Conservation (phyloP, 1,140 invertebrate genomes). For the Aricia agestis region DNA sequence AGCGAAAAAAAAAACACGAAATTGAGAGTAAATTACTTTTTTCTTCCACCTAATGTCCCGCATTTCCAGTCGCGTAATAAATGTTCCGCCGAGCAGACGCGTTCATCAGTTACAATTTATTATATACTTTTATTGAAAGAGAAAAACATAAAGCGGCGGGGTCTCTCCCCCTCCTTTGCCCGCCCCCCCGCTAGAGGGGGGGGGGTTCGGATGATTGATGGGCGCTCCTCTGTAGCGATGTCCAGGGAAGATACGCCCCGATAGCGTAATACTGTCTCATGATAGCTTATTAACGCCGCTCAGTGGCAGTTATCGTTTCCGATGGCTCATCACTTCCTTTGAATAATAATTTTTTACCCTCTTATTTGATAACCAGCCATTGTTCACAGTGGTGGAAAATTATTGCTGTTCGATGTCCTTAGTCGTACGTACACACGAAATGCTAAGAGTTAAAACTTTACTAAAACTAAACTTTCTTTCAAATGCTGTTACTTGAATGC, state of each 20-base stretch:
- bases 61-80: background rate
- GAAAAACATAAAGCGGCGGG: background rate
- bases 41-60: background rate
- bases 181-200: too few species aligned
- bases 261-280: background rate
- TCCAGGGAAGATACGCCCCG: background rate
- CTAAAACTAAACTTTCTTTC: too few species aligned
- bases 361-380: too few species aligned
- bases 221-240: background rate
- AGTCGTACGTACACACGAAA: too few species aligned
- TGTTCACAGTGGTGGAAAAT: too few species aligned
- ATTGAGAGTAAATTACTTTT: background rate
- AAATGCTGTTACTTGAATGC: too few species aligned
- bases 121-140: background rate
- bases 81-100: background rate
- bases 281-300: background rate
- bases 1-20: background rate
- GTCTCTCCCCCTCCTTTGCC: too few species aligned
- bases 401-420: too few species aligned
- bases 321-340: background rate
- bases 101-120: conserved; percentile 1
- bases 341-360: too few species aligned
- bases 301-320: background rate
- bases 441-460: too few species aligned
- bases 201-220: background rate